phyloP scores from a whole-genome alignment of 2,797 vertebrate species.

The Myripristis murdjan region DNA sequence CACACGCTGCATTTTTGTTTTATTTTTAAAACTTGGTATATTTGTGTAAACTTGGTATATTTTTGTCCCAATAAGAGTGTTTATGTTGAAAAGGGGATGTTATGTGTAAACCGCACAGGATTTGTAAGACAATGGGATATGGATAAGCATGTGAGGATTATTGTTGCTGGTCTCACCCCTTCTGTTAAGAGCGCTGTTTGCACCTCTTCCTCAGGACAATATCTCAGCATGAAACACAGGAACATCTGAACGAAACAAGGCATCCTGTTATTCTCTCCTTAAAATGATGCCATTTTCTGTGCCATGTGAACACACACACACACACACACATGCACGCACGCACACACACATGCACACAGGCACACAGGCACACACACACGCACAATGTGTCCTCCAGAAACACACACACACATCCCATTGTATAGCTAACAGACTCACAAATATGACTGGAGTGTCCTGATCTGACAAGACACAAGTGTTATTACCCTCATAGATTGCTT shows the following conservation, averaged over 20 bases:
- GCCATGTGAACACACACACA: constrained; percentile 22
- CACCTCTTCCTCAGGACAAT: constrained; percentile 75
- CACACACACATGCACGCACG: background rate
- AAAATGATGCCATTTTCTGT: constrained; percentile 48
- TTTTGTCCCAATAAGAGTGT: constrained; percentile 49
- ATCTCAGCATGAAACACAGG: constrained; percentile 68
- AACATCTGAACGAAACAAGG: constrained; percentile 75
- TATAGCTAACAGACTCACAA: constrained; percentile 58
- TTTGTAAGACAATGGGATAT: constrained; percentile 50
- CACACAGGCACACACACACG: constrained; percentile 8
- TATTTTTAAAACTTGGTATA: no score
- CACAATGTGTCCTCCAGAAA: constrained; percentile 40
- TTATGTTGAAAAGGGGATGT: constrained; percentile 63
- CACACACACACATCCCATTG: constrained; percentile 57
- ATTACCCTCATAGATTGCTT: constrained; percentile 63
- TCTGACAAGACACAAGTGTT: constrained; percentile 63
- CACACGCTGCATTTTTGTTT: constrained; percentile 52
- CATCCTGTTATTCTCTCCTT: constrained; percentile 81
- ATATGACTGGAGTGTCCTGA: constrained; percentile 64
- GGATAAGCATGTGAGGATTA: constrained; percentile 47
- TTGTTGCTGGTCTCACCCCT: constrained; percentile 32
- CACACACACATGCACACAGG: constrained; percentile 12
- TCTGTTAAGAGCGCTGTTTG: constrained; percentile 57
- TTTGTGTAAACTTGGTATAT: constrained; percentile 25
- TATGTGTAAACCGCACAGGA: constrained; percentile 40